Base-by-base conservation (phyloP, 2,888 invertebrate species). In the Psylliodes chrysocephalus region DNA sequence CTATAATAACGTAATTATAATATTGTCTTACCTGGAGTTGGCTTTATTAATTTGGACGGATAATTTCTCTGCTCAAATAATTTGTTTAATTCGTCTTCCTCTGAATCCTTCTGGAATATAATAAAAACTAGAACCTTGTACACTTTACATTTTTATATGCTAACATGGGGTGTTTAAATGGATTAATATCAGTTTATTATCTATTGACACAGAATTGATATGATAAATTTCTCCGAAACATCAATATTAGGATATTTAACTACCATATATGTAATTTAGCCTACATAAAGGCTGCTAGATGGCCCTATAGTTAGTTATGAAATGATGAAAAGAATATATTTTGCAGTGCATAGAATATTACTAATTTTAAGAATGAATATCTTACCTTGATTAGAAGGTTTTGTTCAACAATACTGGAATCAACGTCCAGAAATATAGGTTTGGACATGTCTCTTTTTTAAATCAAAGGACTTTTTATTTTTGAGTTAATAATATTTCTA, bases 1-100 rank as follows among this genome's bases (percentile, higher is more conserved):
- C n/a, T n/a, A n/a, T n/a, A n/a, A n/a, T n/a, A n/a, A n/a, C n/a
- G n/a, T n/a, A n/a, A n/a, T n/a, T n/a, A n/a, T n/a, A n/a, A n/a
- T n/a, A n/a, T n/a, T n/a, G n/a, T n/a, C n/a, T 83, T 84, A 90
- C 91, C 91, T 80, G 91, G 89, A 65, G 78, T 84, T 35, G 91
- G 91, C 78, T 88, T 89, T 1, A 91, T 86, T 61, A 89, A 81
- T 77, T 88, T 88, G 1, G 85, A 87, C 19, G 89, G 89, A 44
- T 79, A 75, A 64, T 56, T 57, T 15, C 52, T 57, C 19, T 64
- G 62, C 25, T 66, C 69, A 55, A 90, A 83, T 35, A 88, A 80
- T 73, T 87, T 86, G 64, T 86, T 86, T 10, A 90, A 79, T 67
- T 89, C 88, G 53, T 89, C 86, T 74, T 89, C 88, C 25, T 66